Base-by-base conservation (phyloP, 1,140 invertebrate species). In the Camponotus pennsylvanicus region DNA sequence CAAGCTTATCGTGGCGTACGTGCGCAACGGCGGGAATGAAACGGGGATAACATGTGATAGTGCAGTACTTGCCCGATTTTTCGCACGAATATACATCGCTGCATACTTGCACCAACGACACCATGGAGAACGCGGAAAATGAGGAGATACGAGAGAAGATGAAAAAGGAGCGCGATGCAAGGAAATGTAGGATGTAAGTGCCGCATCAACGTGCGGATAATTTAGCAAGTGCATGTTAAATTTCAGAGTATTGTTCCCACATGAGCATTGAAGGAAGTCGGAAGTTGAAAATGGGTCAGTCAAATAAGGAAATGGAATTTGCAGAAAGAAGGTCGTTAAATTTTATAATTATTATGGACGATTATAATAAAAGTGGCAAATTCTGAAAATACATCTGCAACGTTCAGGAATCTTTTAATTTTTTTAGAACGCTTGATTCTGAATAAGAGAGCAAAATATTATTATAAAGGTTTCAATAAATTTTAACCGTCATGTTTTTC, bases 11-110 rank as follows among this genome's bases (percentile, higher is more conserved):
- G 78, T 57, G n/a, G 34, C 49, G 78, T 80, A 80, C 66, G 66
- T 70, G 66, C 49, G 21, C 66, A 70, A 80, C 37, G 66, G 66
- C 66, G 52, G 49, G 40, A 70, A 80, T 66, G 66, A 80, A 57
- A 67, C 45, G 49, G 34, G 66, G 37, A 57, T 80, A 80, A 80
- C 66, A 70, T 59, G 78, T 70, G 78, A 80, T 80, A 80, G 78
- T 80, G 37, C 66, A 57, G 66, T 80, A 70, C 78, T 71, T 78
- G 78, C 66, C 66, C 78, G 78, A 80, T 80, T 80, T 80, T 80
- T 80, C 64, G 78, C 78, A 21, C 78, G 78, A 59, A 71, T 55
- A 66, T 80, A 80, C 78, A 57, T 57, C 49, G 66, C 49, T 37
- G 78, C 37, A 66, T 57, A 57, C 64, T 79, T 45, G 77, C 45